phyloP scores from a whole-genome alignment of 2,113 vertebrate species.

The Alosa alosa region DNA sequence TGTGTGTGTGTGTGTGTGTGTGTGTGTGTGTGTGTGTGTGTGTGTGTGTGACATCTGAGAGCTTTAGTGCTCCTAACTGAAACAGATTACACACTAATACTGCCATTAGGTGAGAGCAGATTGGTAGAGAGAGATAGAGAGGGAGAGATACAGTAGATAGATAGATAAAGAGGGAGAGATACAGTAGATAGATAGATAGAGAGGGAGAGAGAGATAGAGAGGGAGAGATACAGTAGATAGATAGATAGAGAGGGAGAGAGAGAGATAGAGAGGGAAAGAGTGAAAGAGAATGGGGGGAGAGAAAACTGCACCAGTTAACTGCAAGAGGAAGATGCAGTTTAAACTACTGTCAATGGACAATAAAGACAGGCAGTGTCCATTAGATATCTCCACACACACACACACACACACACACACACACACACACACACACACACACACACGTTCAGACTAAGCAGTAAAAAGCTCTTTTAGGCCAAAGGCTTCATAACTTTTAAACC shows the following conservation, averaged over 20 bases:
- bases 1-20: not conserved
- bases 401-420: not conserved
- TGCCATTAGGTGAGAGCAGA: not conserved
- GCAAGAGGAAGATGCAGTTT: not conserved
- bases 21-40: not conserved
- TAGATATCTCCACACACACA: not conserved
- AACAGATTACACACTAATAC: constrained; percentile 10
- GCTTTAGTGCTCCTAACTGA: not conserved
- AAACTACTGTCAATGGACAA: not conserved
- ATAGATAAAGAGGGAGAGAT: not conserved
- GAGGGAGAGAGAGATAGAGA: constrained; percentile 12
- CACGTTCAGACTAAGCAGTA: not conserved
- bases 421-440: not conserved
- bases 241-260: not conserved
- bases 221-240: no score
- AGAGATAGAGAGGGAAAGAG: constrained; percentile 21
- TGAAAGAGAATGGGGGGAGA: not conserved
- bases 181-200: constrained; percentile 13
- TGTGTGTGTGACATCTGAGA: not conserved
- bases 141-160: not conserved
- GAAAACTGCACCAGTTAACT: not conserved
- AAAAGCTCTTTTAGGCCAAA: not conserved
- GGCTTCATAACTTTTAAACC: not conserved
- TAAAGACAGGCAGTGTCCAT: not conserved
- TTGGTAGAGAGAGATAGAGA: not conserved